Evolutionary conservation across 1,140 invertebrate genomes (phyloP).

Genomic region (Zaprionus lachaisei): DNA sequence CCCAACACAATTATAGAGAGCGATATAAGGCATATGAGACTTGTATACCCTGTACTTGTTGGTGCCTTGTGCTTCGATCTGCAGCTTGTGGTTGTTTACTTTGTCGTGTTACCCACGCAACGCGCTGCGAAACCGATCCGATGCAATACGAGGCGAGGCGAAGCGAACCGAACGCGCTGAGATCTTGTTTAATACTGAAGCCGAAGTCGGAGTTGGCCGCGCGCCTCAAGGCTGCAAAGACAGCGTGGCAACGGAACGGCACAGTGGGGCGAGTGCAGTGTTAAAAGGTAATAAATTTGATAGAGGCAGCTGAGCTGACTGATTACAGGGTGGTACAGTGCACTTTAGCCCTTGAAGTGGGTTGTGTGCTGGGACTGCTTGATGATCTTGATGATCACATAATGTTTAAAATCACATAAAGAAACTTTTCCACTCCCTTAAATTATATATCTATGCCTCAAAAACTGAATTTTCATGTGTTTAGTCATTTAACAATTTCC

Average conservation of each 20-base stretch:
- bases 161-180: slow-evolving; percentile 63
- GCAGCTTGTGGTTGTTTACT: not conserved
- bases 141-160: not conserved
- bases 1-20: not conserved
- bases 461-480: no score
- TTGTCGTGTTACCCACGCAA: slow-evolving; percentile 20
- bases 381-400: no score
- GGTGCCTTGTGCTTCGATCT: slow-evolving; percentile 43
- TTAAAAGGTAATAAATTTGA: not conserved
- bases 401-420: no score
- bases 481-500: no score
- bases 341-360: no score
- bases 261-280: slow-evolving; percentile 25
- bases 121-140: slow-evolving; percentile 11
- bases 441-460: no score
- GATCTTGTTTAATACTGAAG: slow-evolving; percentile 80
- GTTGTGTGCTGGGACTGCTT: no score
- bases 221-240: slow-evolving; percentile 35
- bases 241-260: slow-evolving; percentile 49
- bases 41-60: slow-evolving; percentile 14
- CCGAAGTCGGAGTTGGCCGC: slow-evolving; percentile 64
- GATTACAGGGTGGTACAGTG: not conserved
- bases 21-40: not conserved
- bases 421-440: no score
- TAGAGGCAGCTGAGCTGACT: not conserved